Percentiles rank a stretch among this genome's conserved stretches.
Evolutionary conservation across 2,888 invertebrate genomes (phyloP).

Genomic region (Orgyia antiqua): DNA sequence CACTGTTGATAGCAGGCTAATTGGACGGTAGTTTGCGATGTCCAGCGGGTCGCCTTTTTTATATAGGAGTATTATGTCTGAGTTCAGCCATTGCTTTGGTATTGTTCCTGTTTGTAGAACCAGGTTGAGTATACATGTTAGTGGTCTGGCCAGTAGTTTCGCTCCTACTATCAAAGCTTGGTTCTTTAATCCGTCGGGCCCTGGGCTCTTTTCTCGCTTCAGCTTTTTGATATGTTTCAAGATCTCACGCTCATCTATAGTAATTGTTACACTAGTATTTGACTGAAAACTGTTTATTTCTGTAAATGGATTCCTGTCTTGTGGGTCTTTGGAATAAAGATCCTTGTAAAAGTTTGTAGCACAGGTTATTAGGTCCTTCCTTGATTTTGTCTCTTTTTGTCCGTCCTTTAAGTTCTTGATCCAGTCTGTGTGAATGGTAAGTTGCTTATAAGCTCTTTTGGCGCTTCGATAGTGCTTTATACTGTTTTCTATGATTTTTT

Average conservation of each 20-base stretch:
- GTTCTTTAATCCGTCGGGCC: constrained; percentile 6
- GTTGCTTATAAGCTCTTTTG: constrained; percentile 6
- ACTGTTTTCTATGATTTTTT: constrained; percentile 3
- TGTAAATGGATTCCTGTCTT: neutral
- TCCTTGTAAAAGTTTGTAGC: constrained; percentile 6
- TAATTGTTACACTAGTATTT: neutral
- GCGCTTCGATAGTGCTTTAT: constrained; percentile 4
- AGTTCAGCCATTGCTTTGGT: constrained; percentile 6
- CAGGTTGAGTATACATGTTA: neutral
- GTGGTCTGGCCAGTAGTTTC: neutral
- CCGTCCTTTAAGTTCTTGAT: constrained; percentile 3
- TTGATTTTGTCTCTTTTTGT: constrained; percentile 2
- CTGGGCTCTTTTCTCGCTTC: constrained; percentile 6
- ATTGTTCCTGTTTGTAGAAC: neutral
- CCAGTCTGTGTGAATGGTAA: constrained; percentile 4
- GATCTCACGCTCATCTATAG: neutral
- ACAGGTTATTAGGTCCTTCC: constrained; percentile 3
- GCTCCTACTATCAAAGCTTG: constrained; percentile 1
- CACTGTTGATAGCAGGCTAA: constrained; percentile 8
- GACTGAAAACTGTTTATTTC: neutral
- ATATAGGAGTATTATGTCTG: constrained; percentile 8
- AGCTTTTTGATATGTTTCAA: constrained; percentile 1
- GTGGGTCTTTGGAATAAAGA: neutral
- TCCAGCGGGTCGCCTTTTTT: constrained; percentile 7
- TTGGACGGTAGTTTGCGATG: constrained; percentile 8